Percentiles rank a stretch among this genome's conserved stretches.
Conservation (phyloP, 2,888 invertebrate species). For the Eudemis profundana region DNA sequence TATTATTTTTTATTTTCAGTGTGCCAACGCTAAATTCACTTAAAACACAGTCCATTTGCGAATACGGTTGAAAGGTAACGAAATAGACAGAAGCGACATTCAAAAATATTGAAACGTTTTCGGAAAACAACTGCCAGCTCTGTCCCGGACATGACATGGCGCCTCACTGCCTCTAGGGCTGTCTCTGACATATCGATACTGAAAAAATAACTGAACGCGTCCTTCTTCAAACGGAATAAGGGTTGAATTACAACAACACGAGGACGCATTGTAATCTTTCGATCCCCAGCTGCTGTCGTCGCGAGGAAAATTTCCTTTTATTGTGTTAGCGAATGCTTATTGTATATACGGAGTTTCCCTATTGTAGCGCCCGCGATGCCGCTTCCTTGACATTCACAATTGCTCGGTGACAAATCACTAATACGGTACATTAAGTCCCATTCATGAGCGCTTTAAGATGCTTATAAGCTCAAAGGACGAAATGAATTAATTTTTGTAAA, state of each 20-base stretch:
- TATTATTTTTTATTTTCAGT: background rate
- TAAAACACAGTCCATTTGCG: conserved; percentile 3
- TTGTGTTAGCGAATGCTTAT: conserved; percentile 80
- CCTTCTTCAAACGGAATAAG: conserved; percentile 59
- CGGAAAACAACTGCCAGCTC: conserved; percentile 59
- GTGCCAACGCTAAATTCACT: background rate
- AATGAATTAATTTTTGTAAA: background rate
- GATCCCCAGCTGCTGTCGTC: conserved; percentile 60
- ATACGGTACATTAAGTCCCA: conserved; percentile 68
- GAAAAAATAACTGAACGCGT: conserved; percentile 51
- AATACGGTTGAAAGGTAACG: conserved; percentile 24
- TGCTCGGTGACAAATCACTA: conserved; percentile 75
- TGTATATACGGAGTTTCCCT: conserved; percentile 75
- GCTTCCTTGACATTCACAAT: conserved; percentile 69
- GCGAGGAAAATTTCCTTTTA: conserved; percentile 76
- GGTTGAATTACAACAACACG: conserved; percentile 59
- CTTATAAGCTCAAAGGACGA: background rate
- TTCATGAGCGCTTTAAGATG: conserved; percentile 55
- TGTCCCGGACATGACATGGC: conserved; percentile 62
- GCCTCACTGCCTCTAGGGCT: conserved; percentile 57
- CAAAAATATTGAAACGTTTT: conserved; percentile 49
- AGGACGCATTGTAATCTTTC: conserved; percentile 64
- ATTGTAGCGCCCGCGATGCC: conserved; percentile 66
- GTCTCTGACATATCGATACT: conserved; percentile 58
- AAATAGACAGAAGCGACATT: conserved; percentile 26